Evolutionary conservation across 2,888 invertebrate species (phyloP), one percentile per base, ranked within the genome.

Genomic region (Flabesymbios commensalis): DNA sequence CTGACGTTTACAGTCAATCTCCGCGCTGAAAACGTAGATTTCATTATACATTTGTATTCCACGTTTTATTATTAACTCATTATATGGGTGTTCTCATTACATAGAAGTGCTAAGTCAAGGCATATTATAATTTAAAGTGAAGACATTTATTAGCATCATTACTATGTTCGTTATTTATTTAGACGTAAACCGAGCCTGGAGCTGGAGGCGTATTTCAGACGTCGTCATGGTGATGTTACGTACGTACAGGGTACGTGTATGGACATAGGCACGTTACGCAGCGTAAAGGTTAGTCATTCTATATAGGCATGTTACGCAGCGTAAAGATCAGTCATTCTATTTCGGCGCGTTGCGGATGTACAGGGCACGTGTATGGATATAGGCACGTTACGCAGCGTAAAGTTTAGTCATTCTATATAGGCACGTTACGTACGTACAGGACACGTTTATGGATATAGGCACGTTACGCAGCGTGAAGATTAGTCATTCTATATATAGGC

Each of bases 191-290:
- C 67, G 5, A 56, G 54, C 41, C 32, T 65, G 42, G 67, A 67
- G 33, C 39, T 65, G 59, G 65, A 67, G 43, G 67, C 67, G 24
- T 65, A 63, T 51, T 67, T 67, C 53, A 57, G 48, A 39, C 47
- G 67, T 28, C 60, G 58, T 5, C 63, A 59, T 52, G 61, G 45
- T 26, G 63, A 63, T 42, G 63, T 67, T 26, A 55, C 47, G 1
- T 67, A 58, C 57, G 33, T 61, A 7, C 60, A 61, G 17, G 67
- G 67, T 10, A 57, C 60, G 24, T 65, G 61, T 17, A 63, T 67
- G 59, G 65, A 67, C 17, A 32, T 55, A 5, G 45, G 28, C 2
- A 53, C 59, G 5, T 54, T 65, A n/a, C 28, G 52, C 31, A 42
- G 49, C 17, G 49, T 58, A 39, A 67, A 65, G 67, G 67, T 65